Base-by-base conservation (phyloP, 2,113 vertebrate species). In the Psephotus haematonotus region DNA sequence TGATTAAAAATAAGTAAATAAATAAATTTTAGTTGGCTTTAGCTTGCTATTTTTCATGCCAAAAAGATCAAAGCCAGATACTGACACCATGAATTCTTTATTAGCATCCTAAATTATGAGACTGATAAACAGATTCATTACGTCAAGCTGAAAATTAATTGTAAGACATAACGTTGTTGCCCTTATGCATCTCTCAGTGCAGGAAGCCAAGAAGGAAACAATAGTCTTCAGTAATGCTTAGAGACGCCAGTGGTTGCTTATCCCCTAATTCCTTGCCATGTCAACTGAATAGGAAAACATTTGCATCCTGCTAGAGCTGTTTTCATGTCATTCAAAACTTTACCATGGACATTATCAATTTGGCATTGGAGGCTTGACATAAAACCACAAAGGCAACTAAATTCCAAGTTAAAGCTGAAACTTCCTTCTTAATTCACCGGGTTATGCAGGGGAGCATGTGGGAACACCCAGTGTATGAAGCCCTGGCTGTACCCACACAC, bases 331-430 rank as follows among this genome's bases (percentile, higher is more conserved):
- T 93, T 91, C 83, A 71, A 6, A 84, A 46, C 64, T 92, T 78
- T 92, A 59, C 72, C 25, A 6, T 69, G 65, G 65, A 49, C 62
- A 37, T 91, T 94, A 70, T 94, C 71, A 90, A 90, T 60, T 44
- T 70, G 82, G 50, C 14, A 0, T 55, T 85, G 71, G 31, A 87
- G 41, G 65, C 80, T 93, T 75, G 50, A 62, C 63, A 37, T 82
- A 81, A 91, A 92, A 87, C 74, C 87, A 86, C 74, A 92, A 78
- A 95, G 60, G 64, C 31, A 37, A 24, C 15, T 88, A 49, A 75
- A 92, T 94, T 93, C 80, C 71, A 33, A 74, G 47, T 49, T 82
- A 82, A 86, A 92, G 68, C 60, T 90, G 76, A 91, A 91, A 84
- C 86, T n/a, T 83, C 82, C 37, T 70, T 95, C 69, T 77, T 72